Evolutionary conservation across 2,888 invertebrate species (phyloP).

Genomic region (Ornithoptera priamus): DNA sequence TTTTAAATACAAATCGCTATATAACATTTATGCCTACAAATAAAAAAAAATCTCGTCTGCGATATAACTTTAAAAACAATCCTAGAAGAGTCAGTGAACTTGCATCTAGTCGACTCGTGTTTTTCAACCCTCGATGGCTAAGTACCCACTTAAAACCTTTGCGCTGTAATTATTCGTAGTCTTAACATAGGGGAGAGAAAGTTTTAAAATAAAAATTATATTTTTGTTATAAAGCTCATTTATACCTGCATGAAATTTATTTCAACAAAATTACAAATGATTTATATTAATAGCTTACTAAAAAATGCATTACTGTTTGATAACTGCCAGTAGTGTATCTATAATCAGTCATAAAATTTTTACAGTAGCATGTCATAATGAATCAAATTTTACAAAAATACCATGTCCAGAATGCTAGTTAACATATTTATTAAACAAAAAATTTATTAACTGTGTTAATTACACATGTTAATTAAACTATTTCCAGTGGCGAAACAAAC

Average conservation of each 20-base stretch:
- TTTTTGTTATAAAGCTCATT: constrained; percentile 2
- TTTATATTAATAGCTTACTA: too few relatives aligned
- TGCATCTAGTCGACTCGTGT: constrained; percentile 8
- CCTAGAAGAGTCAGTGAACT: constrained; percentile 14
- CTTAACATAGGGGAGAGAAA: neutral
- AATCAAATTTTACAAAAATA: too few relatives aligned
- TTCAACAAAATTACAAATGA: too few relatives aligned
- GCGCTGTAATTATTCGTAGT: constrained; percentile 16
- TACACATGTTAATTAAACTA: too few relatives aligned
- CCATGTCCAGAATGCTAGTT: too few relatives aligned
- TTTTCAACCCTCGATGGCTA: constrained; percentile 23
- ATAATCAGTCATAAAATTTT: too few relatives aligned
- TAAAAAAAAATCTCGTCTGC: constrained; percentile 8
- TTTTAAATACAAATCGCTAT: neutral
- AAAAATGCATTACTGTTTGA: too few relatives aligned
- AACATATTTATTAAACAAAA: too few relatives aligned
- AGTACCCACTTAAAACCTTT: constrained; percentile 21
- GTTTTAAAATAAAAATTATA: constrained; percentile 6
- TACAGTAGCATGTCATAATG: too few relatives aligned
- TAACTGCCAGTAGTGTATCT: too few relatives aligned
- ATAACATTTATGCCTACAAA: neutral
- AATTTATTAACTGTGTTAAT: too few relatives aligned
- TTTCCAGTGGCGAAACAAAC: too few relatives aligned
- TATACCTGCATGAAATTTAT: neutral
- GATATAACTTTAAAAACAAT: constrained; percentile 15